Base-by-base conservation (phyloP, 1,140 invertebrate species). In the Drosophila fuyamai region DNA sequence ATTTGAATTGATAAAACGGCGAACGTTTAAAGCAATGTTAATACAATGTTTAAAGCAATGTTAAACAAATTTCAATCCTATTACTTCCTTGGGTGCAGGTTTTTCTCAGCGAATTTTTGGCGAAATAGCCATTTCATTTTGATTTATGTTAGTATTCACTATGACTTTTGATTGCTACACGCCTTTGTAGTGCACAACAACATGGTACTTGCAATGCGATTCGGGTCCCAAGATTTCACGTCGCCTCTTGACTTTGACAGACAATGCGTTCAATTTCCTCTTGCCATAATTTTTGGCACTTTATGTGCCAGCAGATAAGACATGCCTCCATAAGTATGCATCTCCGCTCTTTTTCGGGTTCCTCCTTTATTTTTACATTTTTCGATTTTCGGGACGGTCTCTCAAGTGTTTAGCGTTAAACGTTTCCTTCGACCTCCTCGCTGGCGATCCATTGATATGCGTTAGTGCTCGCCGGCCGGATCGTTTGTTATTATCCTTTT, bases 281-380 rank as follows among this genome's bases (percentile, higher is more conserved):
- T 85, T 72, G 82, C 83, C 82, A 85, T 85, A 88, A 88, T 86
- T 85, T 85, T 85, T 85, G 82, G 82, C 83, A 86, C 79, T 86
- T 86, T 88, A 86, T 86, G 76, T 74, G 56, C 67, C 58, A 40
- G 59, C 57, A 86, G 82, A 85, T 85, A 85, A 86, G 82, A 81
- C 60, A 66, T 56, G 72, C 62, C 63, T 68, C 54, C 35, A 70
- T 70, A 54, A 54, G 48, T 83, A 70, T 82, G 59, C 65, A 60
- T 66, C 57, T 40, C 57, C 47, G 46, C 41, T 73, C 58, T 59
- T 48, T 40, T 40, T 48, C 18, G 4, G n/a, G 12, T 35, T 57
- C 46, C 18, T 43, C n/a, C 18, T 32, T 40, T 60, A 47, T 13
- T 27, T 32, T 44, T 61, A 47, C 32, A 44, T 58, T 53, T 36